These are phyloP conservation scores for Antennarius striatus DNA, from an alignment of 2,113 vertebrate genomes.

Conservation along the genomic window DNA sequence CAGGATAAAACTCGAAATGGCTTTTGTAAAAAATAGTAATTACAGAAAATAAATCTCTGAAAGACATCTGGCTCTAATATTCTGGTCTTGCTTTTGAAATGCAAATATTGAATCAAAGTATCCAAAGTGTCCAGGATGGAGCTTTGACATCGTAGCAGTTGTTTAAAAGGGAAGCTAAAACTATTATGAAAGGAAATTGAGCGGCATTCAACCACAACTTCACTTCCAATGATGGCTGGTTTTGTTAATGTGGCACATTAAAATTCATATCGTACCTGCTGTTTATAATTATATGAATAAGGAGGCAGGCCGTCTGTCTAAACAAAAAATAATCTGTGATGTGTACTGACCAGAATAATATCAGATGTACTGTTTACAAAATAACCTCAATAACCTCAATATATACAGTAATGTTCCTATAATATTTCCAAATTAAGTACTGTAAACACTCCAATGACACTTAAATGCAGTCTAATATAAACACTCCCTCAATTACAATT, in stretches of 20 bases:
- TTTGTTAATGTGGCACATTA: slow-evolving; percentile 11
- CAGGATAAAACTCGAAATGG: no score
- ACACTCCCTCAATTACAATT: no score
- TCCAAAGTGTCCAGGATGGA: not conserved
- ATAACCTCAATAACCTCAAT: no score
- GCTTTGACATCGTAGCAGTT: not conserved
- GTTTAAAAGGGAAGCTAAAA: slow-evolving; percentile 7
- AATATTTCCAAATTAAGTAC: no score
- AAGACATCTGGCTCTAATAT: slow-evolving; percentile 2
- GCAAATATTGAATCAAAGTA: slow-evolving; percentile 1
- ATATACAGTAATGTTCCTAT: no score
- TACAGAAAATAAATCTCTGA: no score
- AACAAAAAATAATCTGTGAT: not conserved
- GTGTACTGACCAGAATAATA: not conserved
- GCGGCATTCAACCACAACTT: not conserved
- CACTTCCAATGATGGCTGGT: not conserved
- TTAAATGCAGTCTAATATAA: no score
- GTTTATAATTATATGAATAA: slow-evolving; percentile 26
- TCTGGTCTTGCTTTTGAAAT: slow-evolving; percentile 1
- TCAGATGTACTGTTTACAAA: no score
- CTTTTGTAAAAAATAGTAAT: no score
- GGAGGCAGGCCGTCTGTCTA: not conserved
- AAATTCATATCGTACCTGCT: slow-evolving; percentile 15
- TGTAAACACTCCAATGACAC: no score
- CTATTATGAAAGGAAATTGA: slow-evolving; percentile 9